Evolutionary conservation across 2,888 invertebrate species (phyloP), one percentile per base, ranked within the genome.

Genomic region (Minunthozetes semirufus): DNA sequence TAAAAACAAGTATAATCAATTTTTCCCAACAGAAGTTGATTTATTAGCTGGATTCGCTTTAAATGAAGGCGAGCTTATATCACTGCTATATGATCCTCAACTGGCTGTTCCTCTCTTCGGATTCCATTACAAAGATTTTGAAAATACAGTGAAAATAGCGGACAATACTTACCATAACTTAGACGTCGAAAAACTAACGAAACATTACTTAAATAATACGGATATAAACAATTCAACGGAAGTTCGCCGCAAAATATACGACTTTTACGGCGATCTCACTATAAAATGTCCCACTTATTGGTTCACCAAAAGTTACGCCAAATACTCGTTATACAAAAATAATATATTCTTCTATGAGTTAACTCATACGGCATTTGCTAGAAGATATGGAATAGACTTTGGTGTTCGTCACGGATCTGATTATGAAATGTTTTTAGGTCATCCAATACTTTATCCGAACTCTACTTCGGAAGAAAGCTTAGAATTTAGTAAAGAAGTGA

Each of bases 221-320:
- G 22, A 53, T 15, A 53, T 4, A 53, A 53, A 15, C 19, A n/a
- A 11, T 19, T 53, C 53, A 3, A 3, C 2, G n/a, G 53, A n/a
- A n/a, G 19, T 72, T 1, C 50, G 17, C 50, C 8, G n/a, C 2
- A 50, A 50, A 22, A n/a, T 72, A n/a, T 42, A 42, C 13, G 61
- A 68, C 17, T 9, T 50, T 1, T 8, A 5, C 17, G 72, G 72
- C n/a, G 56, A 72, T 42, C 27, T 19, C 8, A n/a, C 5, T 15
- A 27, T 73, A 3, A 46, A 6, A 11, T 73, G 74, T 50, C 66
- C 66, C 17, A 74, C 74, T 15, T 42, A 42, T 72, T n/a, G 25
- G 19, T 74, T 74, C 29, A 68, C 48, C 11, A 42, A 68, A 48
- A 13, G 9, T 11, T 73, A 22, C 19, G 73, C 73, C 8, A 42